Base-by-base conservation (phyloP, 2,888 invertebrate genomes). In the Hanleya hanleyi region DNA sequence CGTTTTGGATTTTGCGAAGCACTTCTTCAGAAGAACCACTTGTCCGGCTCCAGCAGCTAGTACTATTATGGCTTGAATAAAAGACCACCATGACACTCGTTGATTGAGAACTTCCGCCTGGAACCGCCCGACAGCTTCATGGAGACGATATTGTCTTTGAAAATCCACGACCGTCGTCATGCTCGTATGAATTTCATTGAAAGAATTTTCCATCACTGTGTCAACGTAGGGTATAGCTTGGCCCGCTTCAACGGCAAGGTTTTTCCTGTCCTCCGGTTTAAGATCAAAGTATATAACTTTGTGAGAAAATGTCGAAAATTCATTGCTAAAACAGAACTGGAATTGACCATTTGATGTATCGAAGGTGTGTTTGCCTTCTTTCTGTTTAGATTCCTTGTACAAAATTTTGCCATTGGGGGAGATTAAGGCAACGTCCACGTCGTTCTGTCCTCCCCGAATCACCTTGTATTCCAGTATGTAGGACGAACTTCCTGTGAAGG, bases 1-100 rank as follows among this genome's bases (percentile, higher is more conserved):
- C 51, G 47, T 67, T 36, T 68, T 70, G 9, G 71, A 78, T 26
- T 86, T 84, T 0, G 84, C 82, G 76, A 90, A 90, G 73, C 89
- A 88, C 37, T 81, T 83, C 68, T 85, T 86, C 18, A 89, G 81
- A 38, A 88, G 75, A 15, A 87, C 71, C 9, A 88, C 85, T 77
- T 89, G 88, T 67, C 89, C 88, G 32, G 87, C 77, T 4, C 89
- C 88, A 12, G 85, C 78, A n/a, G 87, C 1, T 36, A 89, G 41
- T 32, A 90, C 84, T 35, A 86, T 74, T 9, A 84, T 35, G 1
- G 86, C 75, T 62, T 88, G 87, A 3, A 78, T 78, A 9, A 87
- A 5, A 1, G 87, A 88, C 87, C 87, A 87, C 81, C 83, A 84
- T 51, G 81, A 78, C 12, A 89, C 87, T 47, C 82, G 76, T 29